Base-by-base conservation (phyloP, 30 jellyfish, hydroid and myxozoan species). In the Cassiopea andromeda region DNA sequence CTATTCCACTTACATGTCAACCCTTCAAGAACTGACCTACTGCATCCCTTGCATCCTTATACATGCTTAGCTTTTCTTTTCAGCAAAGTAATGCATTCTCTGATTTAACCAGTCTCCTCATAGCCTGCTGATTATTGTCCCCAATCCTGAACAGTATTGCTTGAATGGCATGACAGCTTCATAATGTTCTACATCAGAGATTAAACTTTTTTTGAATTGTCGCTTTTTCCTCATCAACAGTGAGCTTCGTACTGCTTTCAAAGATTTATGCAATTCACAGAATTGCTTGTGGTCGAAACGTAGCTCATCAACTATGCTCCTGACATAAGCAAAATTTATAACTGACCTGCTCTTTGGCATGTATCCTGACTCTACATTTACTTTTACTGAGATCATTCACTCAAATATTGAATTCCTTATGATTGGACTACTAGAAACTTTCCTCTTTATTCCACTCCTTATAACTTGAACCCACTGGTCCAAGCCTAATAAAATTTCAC, bases 141-240 rank as follows among this genome's bases (percentile, higher is more conserved):
- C 85, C 44, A 27, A 49, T 74, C 66, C 69, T 17, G 90, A 48
- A 7, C 54, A 67, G 67, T 87, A 61, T 47, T 46, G 43, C 72
- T 60, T 58, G 71, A 72, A 73, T 45, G 94, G 90, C n/a, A 87
- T 76, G 72, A 85, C 79, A 60, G 76, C 94, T 71, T 73, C 82
- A 72, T 86, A 86, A 17, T 84, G 75, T 46, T 69, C 81, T 19
- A 14, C 89, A 14, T 64, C 48, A 75, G 76, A 76, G 75, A 75
- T 84, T 19, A 87, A 66, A 43, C 69, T 54, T 54, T 54, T 54
- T 3, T 10, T 54, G 54, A 73, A 73, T 73, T 45, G 54, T 73
- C 38, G 77, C 77, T 6, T 8, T 4, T 6, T 17, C 47, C 15
- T 73, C 60, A 2, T 73, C 60, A 14, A 7, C 2, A 13, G 60